Evolutionary conservation across 2,113 vertebrate genomes (phyloP).

Genomic region (Phasianus colchicus): DNA sequence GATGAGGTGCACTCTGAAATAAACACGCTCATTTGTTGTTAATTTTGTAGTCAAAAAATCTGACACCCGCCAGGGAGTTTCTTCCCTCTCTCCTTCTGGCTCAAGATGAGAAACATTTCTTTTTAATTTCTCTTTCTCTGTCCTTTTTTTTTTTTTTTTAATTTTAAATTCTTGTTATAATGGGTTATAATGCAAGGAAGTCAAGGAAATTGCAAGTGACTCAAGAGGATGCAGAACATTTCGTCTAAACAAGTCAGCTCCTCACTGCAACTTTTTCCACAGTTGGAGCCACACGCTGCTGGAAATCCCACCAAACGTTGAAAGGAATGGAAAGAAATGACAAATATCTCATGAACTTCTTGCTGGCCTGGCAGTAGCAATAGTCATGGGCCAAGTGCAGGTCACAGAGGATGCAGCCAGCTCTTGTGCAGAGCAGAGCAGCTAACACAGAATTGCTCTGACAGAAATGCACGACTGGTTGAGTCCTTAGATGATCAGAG

Average conservation of each 20-base stretch:
- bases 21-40: neutral
- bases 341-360: slow-evolving; percentile 11
- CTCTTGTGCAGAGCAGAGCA: neutral
- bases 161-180: neutral
- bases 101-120: neutral
- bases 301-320: neutral
- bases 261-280: slow-evolving; percentile 43
- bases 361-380: slow-evolving; percentile 4
- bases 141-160: neutral
- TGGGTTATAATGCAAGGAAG: neutral
- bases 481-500: neutral
- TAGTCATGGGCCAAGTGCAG: neutral
- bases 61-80: neutral
- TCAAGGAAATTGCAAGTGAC: slow-evolving; percentile 49
- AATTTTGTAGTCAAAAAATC: neutral
- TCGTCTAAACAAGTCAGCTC: slow-evolving; percentile 27
- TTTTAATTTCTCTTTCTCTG: neutral
- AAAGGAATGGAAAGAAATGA: slow-evolving; percentile 5
- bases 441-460: neutral
- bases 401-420: neutral
- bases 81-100: neutral
- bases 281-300: slow-evolving; percentile 8
- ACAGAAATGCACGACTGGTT: neutral
- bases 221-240: slow-evolving; percentile 41
- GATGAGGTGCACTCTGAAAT: neutral